phyloP scores from a whole-genome alignment of 2,888 invertebrate genomes.

The Halictus quadricinctus region DNA sequence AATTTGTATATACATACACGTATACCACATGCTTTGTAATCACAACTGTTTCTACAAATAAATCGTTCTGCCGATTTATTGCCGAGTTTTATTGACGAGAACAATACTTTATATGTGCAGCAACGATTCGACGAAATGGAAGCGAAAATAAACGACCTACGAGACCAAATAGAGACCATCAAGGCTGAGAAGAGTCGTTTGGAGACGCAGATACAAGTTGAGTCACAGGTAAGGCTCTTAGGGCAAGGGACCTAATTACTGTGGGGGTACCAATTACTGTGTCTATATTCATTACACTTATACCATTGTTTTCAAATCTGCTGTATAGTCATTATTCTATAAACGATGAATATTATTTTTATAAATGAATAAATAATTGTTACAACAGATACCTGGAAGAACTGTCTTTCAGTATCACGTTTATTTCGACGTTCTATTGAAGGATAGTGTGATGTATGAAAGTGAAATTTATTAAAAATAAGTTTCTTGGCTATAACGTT shows the following conservation, averaged over 20 bases:
- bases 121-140: constrained; percentile 82
- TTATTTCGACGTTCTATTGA: neutral
- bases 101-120: constrained; percentile 76
- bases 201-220: constrained; percentile 78
- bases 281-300: too few relatives aligned
- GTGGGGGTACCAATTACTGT: too few relatives aligned
- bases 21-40: constrained; percentile 63
- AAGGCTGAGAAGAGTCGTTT: constrained; percentile 78
- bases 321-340: neutral
- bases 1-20: constrained; percentile 37
- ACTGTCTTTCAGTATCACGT: neutral
- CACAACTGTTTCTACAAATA: constrained; percentile 69
- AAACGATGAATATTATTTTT: neutral
- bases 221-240: constrained; percentile 74
- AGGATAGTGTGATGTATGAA: neutral
- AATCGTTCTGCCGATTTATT: constrained; percentile 56
- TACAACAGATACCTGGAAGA: neutral
- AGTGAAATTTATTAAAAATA: neutral
- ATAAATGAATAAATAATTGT: neutral
- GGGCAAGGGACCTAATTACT: too few relatives aligned
- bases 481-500: neutral
- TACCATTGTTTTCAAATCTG: too few relatives aligned
- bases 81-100: constrained; percentile 73
- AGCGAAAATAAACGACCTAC: constrained; percentile 79
- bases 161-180: constrained; percentile 78